Percentiles rank a stretch among this genome's conserved stretches.
These are phyloP conservation scores for Parasteatoda tepidariorum DNA, from an alignment of 1,140 invertebrate genomes.

Conservation along the genomic window DNA sequence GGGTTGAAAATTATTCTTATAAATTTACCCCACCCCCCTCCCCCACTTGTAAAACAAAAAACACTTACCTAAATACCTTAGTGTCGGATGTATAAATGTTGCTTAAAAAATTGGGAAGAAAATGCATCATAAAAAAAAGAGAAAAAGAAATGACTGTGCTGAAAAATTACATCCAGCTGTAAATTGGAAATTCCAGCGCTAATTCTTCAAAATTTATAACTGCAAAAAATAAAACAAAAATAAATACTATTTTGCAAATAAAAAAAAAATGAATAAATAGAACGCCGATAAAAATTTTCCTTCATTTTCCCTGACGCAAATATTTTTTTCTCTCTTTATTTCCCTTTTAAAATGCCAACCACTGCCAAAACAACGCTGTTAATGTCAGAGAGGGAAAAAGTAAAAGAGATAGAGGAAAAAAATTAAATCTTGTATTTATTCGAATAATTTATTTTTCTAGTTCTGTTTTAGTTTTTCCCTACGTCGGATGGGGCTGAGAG, in stretches of 20 bases:
- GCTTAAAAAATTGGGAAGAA: neutral
- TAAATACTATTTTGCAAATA: neutral
- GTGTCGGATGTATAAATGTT: neutral
- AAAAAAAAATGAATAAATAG: neutral
- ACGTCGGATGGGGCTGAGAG: conserved; percentile 27
- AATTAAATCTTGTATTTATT: conserved; percentile 36
- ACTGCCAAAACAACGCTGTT: neutral
- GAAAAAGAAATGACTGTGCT: neutral
- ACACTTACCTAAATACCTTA: no score
- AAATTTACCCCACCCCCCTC: no score
- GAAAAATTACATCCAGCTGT: neutral
- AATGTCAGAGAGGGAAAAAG: conserved; percentile 3
- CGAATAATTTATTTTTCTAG: conserved; percentile 1
- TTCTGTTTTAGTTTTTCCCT: neutral
- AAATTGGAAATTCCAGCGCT: neutral
- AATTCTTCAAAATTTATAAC: neutral
- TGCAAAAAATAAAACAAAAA: neutral
- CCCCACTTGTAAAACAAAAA: no score
- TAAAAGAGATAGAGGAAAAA: neutral
- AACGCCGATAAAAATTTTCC: neutral
- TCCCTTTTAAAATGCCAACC: conserved; percentile 6
- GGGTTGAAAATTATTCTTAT: no score
- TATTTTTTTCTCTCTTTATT: neutral
- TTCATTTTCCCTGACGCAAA: neutral
- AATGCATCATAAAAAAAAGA: neutral